phyloP scores from a whole-genome alignment of 1,140 invertebrate genomes.

The Dreissena polymorpha region DNA sequence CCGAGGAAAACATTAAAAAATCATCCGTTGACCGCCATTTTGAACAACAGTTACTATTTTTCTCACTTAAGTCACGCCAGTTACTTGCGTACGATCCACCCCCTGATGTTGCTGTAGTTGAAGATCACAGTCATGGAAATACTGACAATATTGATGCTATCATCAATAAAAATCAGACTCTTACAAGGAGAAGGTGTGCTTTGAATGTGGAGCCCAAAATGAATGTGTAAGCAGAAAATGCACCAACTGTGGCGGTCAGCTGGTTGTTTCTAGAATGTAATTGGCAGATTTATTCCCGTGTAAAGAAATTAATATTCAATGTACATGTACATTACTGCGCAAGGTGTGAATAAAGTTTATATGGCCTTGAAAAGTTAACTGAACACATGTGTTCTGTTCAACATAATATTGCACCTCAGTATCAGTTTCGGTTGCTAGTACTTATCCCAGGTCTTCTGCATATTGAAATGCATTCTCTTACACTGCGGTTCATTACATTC shows the following conservation, averaged over 20 bases:
- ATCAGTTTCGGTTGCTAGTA: constrained; percentile 43
- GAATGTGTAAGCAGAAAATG: neutral
- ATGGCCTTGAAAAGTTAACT: neutral
- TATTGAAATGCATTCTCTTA: no score
- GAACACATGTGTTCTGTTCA: neutral
- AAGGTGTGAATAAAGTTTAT: neutral
- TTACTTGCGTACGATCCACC: no score
- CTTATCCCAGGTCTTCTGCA: constrained; percentile 36
- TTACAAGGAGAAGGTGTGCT: neutral
- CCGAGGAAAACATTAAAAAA: no score
- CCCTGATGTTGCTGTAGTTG: no score
- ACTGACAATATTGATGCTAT: neutral
- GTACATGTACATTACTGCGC: neutral
- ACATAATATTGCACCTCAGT: constrained; percentile 3
- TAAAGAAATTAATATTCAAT: constrained; percentile 8
- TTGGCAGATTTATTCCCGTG: neutral
- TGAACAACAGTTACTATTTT: no score
- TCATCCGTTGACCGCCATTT: no score
- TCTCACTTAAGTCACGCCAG: no score
- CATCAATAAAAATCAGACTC: neutral
- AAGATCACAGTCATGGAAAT: neutral
- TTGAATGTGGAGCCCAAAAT: constrained; percentile 16
- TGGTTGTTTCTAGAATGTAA: constrained; percentile 7
- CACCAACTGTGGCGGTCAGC: neutral
- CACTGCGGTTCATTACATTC: no score